Conservation (phyloP, 2,113 vertebrate genomes). For the Menura novaehollandiae region DNA sequence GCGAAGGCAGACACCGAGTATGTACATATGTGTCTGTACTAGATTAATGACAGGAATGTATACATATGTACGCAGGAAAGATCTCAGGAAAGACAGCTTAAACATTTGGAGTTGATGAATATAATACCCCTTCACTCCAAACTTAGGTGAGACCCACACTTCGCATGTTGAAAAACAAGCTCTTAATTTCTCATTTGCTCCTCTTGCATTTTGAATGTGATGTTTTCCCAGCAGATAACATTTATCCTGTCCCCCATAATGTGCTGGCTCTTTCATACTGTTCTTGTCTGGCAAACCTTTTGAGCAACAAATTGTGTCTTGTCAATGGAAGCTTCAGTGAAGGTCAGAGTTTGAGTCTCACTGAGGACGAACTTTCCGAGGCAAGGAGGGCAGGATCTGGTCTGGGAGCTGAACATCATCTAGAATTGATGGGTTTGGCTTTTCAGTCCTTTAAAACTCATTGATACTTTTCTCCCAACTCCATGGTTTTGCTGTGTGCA, state of each 20-base stretch:
- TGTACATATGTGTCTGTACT: background rate
- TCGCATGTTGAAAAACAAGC: background rate
- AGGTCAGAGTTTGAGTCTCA: background rate
- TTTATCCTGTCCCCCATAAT: background rate
- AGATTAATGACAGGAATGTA: background rate
- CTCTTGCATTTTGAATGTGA: background rate
- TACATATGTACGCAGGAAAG: background rate
- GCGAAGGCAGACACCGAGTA: fast-evolving
- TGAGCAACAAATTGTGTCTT: background rate
- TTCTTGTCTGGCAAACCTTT: background rate
- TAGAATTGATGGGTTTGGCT: background rate
- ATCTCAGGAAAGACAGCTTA: background rate
- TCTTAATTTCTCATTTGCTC: background rate
- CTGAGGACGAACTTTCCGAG: background rate
- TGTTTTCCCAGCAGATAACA: background rate
- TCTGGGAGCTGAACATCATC: background rate
- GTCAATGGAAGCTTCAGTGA: background rate
- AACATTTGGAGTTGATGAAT: background rate
- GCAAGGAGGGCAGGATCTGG: background rate
- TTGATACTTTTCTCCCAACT: background rate
- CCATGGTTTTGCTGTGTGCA: background rate
- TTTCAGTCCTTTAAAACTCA: background rate
- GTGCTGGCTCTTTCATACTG: background rate
- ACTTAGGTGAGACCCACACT: background rate
- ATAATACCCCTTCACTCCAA: background rate